Evolutionary conservation across 2,888 invertebrate species (phyloP), one percentile per base, ranked within the genome.

Genomic region (Cryptocephalus primarius): DNA sequence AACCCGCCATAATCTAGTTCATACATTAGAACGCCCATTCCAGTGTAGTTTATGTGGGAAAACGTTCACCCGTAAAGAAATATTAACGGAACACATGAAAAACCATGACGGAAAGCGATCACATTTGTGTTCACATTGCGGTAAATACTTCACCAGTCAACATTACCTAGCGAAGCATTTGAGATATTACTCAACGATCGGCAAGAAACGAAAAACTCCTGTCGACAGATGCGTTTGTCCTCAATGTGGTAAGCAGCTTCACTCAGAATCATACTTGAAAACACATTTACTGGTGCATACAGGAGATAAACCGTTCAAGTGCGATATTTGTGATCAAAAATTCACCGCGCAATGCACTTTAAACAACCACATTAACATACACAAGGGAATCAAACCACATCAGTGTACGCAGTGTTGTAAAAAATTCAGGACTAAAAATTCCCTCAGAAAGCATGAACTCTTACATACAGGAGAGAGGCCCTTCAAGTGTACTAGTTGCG

Each of bases 61-160:
- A 22, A 51, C 53, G 8, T 53, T 53, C 42, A 51, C 51, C 11
- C 44, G 53, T 10, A 53, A 53, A 45, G 53, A 53, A 47, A 53
- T 49, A 32, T 42, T 53, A 38, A 53, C 48, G 22, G 53, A 53
- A 31, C 53, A 53, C 32, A 39, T 51, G 9, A 47, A 51, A 43
- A 51, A 46, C 33, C 53, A 53, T n/a, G 51, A 51, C 40, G 53
- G 53, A 9, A 44, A 33, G 9, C 43, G 47, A 13, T 49, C 49
- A 1, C 48, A 53, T 34, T 42, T 53, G 8, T 53, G 53, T 34
- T 51, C 46, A 33, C 53, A 53, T 13, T 53, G 53, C 14, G 53
- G 53, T 4, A 46, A 48, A 22, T 44, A 49, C 8, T 53, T 53
- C 32, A 43, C 48, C 14, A 51, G 48, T 36, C 49, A 51, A 42